Evolutionary conservation across 2,797 vertebrate genomes (phyloP), one percentile per base, ranked within the genome.

Genomic region (Cryptoprocta ferox): DNA sequence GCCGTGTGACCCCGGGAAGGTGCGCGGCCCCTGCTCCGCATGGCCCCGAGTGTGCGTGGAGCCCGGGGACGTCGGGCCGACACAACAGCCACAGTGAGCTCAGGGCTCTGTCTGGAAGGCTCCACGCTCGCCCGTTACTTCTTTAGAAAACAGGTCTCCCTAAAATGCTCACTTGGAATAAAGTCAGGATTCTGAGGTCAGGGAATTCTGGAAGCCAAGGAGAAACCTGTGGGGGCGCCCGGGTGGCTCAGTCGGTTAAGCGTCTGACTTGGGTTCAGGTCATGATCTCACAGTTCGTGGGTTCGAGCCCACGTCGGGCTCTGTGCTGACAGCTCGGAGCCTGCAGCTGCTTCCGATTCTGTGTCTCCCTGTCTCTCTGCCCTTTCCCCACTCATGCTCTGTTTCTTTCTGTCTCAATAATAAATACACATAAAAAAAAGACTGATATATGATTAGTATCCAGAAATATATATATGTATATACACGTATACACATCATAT

Each of bases 11-110:
- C 11, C 15, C 0, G 30, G 3, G 66, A 81, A 2, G 39, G 35
- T 0, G 16, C 11, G 26, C 14, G 39, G 11, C 19, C n/a, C 15
- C 71, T 14, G 32, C 6, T 2, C 56, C 39, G 7, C 1, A 13
- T 0, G 1, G 37, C 70, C 53, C 39, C 3, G 2, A 0, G 7
- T 3, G 0, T 26, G 16, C 50, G 3, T 0, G 15, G 14, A 2
- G 12, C 28, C 65, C 2, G 3, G 87, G 1, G 16, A 28, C 7
- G 0, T 19, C 28, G 7, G 32, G 35, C 15, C 11, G 2, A 35
- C 11, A 32, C 50, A 32, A 70, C 1, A 3, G 61, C 24, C 24
- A 0, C 15, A n/a, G 56, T 11, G 19, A 88, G 70, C 45, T 28
- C 45, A 48, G 14, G 42, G 89, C 35, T 63, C 12, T 12, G 0